Conservation (phyloP, 2,797 vertebrate species). For the Rhodeus uyekii region DNA sequence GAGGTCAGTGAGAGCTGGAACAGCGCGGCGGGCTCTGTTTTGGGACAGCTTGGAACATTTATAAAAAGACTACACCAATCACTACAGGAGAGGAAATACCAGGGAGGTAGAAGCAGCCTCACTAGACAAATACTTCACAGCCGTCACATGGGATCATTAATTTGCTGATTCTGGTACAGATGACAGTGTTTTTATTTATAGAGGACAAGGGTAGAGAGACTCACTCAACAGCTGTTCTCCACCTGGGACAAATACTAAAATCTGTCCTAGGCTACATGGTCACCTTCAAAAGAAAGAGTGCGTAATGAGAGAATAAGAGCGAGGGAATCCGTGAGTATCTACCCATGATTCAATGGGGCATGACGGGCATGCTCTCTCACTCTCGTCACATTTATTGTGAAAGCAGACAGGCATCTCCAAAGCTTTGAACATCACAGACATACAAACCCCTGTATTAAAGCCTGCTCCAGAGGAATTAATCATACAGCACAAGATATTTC, state of each 20-base stretch:
- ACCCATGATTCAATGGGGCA: constrained; percentile 27
- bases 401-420: constrained; percentile 13
- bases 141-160: constrained; percentile 44
- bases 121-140: constrained; percentile 34
- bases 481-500: constrained; percentile 7
- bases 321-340: background rate
- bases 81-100: constrained; percentile 26
- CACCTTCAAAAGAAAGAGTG: constrained; percentile 21
- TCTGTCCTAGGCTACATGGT: constrained; percentile 14
- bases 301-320: constrained; percentile 10
- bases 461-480: background rate
- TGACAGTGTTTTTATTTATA: constrained; percentile 45
- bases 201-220: constrained; percentile 34
- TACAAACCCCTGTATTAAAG: background rate
- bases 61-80: constrained; percentile 25
- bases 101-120: constrained; percentile 28
- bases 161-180: constrained; percentile 9
- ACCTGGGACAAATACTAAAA: constrained; percentile 65
- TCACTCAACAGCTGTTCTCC: constrained; percentile 74
- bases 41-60: constrained; percentile 31
- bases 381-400: background rate
- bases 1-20: constrained; percentile 25
- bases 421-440: constrained; percentile 12
- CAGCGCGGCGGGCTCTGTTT: background rate
- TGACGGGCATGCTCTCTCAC: constrained; percentile 3